These are phyloP conservation scores for Centrocercus urophasianus DNA, from an alignment of 2,113 vertebrate species.

Conservation along the genomic window DNA sequence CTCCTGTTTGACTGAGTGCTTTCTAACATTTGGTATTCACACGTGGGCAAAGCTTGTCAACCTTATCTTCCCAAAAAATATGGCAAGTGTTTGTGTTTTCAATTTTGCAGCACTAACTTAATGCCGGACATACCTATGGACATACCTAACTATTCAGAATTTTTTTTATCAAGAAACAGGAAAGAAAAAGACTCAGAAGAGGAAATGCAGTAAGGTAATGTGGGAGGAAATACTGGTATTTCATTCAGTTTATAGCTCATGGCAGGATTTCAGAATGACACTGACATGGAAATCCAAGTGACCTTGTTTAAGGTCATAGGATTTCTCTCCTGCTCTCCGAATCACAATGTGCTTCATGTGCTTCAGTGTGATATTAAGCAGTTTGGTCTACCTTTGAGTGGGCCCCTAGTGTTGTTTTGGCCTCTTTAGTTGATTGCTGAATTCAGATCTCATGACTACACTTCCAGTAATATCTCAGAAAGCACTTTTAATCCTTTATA, in stretches of 20 bases:
- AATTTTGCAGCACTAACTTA: neutral
- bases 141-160: neutral
- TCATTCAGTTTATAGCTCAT: neutral
- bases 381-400: neutral
- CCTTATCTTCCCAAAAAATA: neutral
- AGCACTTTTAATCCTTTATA: neutral
- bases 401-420: neutral
- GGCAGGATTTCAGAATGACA: neutral
- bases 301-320: neutral
- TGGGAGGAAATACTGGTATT: neutral
- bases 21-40: constrained; percentile 26
- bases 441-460: neutral
- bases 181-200: neutral
- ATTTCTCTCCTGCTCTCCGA: neutral
- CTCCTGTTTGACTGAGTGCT: neutral
- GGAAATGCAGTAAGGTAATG: neutral
- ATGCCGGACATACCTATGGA: neutral
- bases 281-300: neutral
- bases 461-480: neutral
- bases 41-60: neutral
- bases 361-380: neutral
- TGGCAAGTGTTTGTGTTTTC: neutral
- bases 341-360: neutral
- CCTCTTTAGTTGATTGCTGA: neutral
- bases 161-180: neutral